A percentile compares a stretch with the other conserved stretches of the same genome.
These are phyloP conservation scores for Ammodramus savannarum DNA, from an alignment of 2,113 vertebrate genomes.

Conservation along the genomic window DNA sequence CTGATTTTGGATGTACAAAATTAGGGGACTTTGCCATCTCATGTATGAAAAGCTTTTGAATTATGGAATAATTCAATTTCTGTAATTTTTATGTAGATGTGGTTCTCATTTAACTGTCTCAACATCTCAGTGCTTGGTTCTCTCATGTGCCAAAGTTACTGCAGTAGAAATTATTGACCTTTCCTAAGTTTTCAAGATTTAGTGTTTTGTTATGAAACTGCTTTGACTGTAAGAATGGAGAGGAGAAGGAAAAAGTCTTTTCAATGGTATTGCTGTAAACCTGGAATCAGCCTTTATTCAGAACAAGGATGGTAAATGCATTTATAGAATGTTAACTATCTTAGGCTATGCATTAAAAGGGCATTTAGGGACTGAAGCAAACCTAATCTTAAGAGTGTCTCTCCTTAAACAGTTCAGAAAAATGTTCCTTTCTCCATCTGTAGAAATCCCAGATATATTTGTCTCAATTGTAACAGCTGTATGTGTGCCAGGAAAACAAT, in stretches of 20 bases:
- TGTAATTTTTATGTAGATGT: neutral
- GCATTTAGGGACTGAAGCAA: neutral
- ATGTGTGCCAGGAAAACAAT: neutral
- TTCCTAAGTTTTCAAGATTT: neutral
- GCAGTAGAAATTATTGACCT: neutral
- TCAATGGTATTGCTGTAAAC: neutral
- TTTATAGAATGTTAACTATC: neutral
- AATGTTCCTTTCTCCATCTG: neutral
- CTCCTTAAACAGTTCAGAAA: neutral
- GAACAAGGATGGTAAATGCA: neutral
- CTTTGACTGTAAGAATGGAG: neutral
- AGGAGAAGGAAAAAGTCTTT: neutral
- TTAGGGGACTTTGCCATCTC: neutral
- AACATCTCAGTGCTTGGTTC: neutral
- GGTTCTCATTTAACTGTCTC: neutral
- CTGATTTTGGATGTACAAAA: neutral
- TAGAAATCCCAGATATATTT: neutral
- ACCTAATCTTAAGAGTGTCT: neutral
- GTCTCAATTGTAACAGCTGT: neutral
- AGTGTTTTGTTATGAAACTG: neutral
- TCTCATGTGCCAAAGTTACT: neutral
- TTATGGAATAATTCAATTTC: neutral
- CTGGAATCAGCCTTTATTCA: neutral
- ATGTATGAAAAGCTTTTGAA: neutral
- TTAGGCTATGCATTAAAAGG: neutral